Evolutionary conservation across 2,113 vertebrate species (phyloP).

Genomic region (Corythaixoides concolor): DNA sequence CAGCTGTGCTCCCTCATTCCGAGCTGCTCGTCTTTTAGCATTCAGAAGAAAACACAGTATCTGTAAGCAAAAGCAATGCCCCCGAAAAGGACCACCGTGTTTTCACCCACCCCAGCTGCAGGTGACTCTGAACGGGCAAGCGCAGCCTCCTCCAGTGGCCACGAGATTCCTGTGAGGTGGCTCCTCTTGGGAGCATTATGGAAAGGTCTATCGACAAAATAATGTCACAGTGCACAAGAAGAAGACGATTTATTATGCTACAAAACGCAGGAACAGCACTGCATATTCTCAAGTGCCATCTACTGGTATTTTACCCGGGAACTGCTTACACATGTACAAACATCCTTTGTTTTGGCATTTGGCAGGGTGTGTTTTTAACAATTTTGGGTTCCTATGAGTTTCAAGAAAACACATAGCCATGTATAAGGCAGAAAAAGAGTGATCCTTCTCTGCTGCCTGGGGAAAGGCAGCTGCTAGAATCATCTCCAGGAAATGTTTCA

Average conservation of each 20-base stretch:
- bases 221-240: accelerated
- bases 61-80: background rate
- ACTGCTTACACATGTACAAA: accelerated
- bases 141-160: background rate
- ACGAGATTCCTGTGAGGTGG: background rate
- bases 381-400: accelerated
- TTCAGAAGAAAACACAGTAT: background rate
- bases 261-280: background rate
- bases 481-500: background rate
- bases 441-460: accelerated
- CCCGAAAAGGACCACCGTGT: accelerated
- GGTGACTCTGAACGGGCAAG: background rate
- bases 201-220: background rate
- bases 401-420: background rate
- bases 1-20: background rate
- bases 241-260: accelerated
- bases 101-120: background rate
- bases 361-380: background rate
- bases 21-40: background rate
- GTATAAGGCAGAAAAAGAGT: background rate
- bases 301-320: background rate
- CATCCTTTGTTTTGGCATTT: accelerated
- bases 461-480: background rate
- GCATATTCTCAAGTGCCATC: constrained; percentile 11
- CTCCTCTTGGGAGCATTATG: accelerated